Conservation (phyloP, 2,113 vertebrate genomes). For the Lycocorax pyrrhopterus region DNA sequence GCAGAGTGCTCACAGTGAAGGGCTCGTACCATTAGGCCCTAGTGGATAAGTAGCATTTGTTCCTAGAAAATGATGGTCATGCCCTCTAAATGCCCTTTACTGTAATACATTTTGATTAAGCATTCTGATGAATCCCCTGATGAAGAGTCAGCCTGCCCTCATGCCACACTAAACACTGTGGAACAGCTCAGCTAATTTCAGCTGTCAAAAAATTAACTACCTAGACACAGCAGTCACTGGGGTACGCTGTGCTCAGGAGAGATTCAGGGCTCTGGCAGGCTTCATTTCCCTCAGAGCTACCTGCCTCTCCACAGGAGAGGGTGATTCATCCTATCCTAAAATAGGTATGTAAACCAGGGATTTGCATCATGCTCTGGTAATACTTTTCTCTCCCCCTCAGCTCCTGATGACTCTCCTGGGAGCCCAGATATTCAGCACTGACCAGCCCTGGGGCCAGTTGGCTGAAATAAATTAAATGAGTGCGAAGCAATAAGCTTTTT, state of each 20-base stretch:
- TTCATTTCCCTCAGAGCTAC: background rate
- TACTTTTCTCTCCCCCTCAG: background rate
- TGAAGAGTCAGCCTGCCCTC: background rate
- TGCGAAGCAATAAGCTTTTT: background rate
- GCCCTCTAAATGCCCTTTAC: slow-evolving; percentile 6
- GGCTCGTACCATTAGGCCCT: background rate
- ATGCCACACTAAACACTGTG: background rate
- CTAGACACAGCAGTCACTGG: background rate
- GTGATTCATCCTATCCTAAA: slow-evolving; percentile 12
- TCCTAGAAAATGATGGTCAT: background rate
- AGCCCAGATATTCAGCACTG: background rate
- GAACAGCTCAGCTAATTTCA: slow-evolving; percentile 28
- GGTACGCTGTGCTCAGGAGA: background rate
- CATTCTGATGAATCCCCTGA: background rate
- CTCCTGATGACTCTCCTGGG: background rate
- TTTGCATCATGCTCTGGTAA: background rate
- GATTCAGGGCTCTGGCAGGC: background rate
- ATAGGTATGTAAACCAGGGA: background rate
- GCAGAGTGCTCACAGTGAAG: background rate
- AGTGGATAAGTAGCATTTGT: background rate
- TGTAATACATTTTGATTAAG: background rate
- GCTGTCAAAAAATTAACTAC: slow-evolving; percentile 16
- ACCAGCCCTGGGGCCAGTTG: background rate
- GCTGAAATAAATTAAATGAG: background rate
- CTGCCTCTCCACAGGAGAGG: background rate